Conservation (phyloP, 2,888 invertebrate genomes). For the Hirtodrosophila alboralis region DNA sequence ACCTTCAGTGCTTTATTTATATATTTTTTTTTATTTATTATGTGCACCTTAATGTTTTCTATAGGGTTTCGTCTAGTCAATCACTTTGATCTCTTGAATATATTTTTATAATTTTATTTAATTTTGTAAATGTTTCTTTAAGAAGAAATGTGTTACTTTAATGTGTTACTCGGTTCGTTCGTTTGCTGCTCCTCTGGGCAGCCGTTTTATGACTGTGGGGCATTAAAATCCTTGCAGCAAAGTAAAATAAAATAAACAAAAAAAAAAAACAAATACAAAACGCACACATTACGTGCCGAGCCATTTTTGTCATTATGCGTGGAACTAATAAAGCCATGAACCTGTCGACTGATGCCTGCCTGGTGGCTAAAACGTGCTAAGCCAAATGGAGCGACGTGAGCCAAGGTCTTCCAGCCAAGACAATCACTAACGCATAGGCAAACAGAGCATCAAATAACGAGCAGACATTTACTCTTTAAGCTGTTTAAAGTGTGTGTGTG, state of each 20-base stretch:
- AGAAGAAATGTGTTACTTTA: slow-evolving; percentile 21
- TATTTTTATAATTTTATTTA: background rate
- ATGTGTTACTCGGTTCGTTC: slow-evolving; percentile 7
- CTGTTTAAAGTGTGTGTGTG: slow-evolving; percentile 53
- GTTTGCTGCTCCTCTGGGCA: slow-evolving; percentile 17
- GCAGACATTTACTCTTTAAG: slow-evolving; percentile 50
- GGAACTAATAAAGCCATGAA: slow-evolving; percentile 76
- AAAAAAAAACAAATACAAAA: too few species aligned
- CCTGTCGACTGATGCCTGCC: slow-evolving; percentile 54
- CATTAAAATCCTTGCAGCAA: slow-evolving; percentile 68
- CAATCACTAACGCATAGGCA: slow-evolving; percentile 33
- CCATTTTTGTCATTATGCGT: slow-evolving; percentile 78
- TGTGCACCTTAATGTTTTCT: too few species aligned
- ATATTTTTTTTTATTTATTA: too few species aligned
- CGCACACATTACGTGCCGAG: slow-evolving; percentile 75
- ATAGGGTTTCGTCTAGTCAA: background rate
- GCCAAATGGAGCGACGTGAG: slow-evolving; percentile 60
- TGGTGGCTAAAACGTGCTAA: slow-evolving; percentile 66
- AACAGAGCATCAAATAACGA: slow-evolving; percentile 34
- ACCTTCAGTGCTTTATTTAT: too few species aligned
- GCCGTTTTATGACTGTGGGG: slow-evolving; percentile 64
- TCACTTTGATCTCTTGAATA: background rate
- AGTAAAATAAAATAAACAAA: slow-evolving; percentile 73
- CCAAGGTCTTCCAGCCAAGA: slow-evolving; percentile 22
- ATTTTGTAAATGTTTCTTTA: slow-evolving; percentile 12